Percentiles rank a stretch among this genome's conserved stretches.
Conservation (phyloP, 2,888 invertebrate genomes). For the Plebejus melissa region DNA sequence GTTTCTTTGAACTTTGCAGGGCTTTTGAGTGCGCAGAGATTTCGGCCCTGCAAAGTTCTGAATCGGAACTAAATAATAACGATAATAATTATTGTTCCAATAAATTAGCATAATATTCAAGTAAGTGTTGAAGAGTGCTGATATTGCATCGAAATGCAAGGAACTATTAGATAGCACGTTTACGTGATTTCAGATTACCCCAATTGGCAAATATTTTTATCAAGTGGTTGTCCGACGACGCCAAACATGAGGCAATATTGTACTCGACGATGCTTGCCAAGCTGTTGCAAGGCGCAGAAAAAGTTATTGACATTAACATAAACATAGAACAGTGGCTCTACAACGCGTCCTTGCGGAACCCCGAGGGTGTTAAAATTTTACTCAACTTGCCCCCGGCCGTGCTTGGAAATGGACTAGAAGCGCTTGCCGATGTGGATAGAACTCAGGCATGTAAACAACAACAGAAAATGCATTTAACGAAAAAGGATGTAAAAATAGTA, state of each 20-base stretch:
- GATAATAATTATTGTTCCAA: neutral
- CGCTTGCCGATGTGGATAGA: constrained; percentile 64
- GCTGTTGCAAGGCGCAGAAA: constrained; percentile 58
- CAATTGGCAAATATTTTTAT: constrained; percentile 53
- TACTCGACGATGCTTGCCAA: constrained; percentile 65
- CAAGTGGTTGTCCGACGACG: constrained; percentile 54
- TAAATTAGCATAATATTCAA: neutral
- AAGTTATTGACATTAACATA: constrained; percentile 59
- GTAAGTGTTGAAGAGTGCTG: neutral
- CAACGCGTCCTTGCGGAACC: constrained; percentile 59
- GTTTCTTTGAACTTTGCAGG: constrained; percentile 19
- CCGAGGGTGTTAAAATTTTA: constrained; percentile 55
- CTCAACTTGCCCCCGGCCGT: constrained; percentile 49
- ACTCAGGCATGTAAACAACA: constrained; percentile 52
- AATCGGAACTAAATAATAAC: neutral
- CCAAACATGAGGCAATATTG: constrained; percentile 57
- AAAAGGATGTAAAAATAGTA: neutral
- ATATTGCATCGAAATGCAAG: neutral
- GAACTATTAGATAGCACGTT: neutral
- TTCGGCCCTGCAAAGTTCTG: constrained; percentile 26
- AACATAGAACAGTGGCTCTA: constrained; percentile 65
- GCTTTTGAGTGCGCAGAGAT: constrained; percentile 18
- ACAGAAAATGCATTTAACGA: neutral
- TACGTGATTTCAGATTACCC: constrained; percentile 49
- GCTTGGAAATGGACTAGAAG: constrained; percentile 61